These are phyloP conservation scores for Ornithorhynchus anatinus DNA, from an alignment of 2,113 vertebrate genomes.

Conservation along the genomic window DNA sequence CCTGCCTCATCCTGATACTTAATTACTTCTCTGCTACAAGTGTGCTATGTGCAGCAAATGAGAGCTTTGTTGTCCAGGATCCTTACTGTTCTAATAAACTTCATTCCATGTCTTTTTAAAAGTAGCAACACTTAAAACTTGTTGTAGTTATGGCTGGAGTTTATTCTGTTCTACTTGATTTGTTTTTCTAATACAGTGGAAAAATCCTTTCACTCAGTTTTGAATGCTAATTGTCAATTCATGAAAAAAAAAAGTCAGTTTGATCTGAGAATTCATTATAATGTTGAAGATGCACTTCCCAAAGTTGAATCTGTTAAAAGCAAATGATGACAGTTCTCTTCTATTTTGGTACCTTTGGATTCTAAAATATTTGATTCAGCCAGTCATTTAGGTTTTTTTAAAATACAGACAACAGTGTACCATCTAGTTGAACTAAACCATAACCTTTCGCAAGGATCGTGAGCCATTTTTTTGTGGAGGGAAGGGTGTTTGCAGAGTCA, in stretches of 20 bases:
- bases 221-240: background rate
- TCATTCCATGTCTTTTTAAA: background rate
- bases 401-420: background rate
- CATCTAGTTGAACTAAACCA: too few species aligned
- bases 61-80: background rate
- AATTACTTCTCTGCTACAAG: too few species aligned
- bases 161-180: background rate
- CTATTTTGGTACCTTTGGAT: too few species aligned
- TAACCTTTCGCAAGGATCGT: too few species aligned
- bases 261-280: too few species aligned
- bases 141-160: background rate
- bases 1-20: too few species aligned
- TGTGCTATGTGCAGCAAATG: background rate
- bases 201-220: background rate
- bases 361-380: background rate
- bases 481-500: background rate
- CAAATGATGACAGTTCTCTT: background rate
- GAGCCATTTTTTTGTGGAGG: background rate
- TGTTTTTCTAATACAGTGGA: background rate
- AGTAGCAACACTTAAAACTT: background rate
- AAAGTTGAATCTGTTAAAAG: slow-evolving; percentile 9
- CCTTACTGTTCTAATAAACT: background rate
- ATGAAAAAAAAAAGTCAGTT: too few species aligned
- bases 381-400: background rate
- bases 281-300: background rate